These are phyloP conservation scores for Myotis planiceps DNA, from an alignment of 2,797 vertebrate species.

Conservation along the genomic window DNA sequence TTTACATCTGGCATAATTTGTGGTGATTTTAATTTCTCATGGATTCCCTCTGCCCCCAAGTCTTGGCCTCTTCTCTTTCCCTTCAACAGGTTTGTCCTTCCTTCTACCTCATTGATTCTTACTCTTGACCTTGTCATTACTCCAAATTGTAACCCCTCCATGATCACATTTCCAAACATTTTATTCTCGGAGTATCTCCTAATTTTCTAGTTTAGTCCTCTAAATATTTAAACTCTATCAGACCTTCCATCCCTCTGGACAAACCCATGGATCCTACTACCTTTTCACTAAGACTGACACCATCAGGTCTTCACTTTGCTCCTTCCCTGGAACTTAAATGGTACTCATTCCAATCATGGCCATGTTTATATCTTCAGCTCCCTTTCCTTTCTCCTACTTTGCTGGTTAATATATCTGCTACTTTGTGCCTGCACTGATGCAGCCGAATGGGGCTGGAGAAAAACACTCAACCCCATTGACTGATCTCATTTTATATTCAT, in stretches of 20 bases:
- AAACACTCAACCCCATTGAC: neutral
- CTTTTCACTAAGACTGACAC: neutral
- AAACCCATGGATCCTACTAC: neutral
- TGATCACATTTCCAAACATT: neutral
- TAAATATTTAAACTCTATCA: neutral
- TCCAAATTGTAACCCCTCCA: neutral
- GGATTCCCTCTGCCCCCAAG: neutral
- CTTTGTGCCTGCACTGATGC: neutral
- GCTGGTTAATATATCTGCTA: slow-evolving; percentile 5
- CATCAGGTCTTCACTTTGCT: neutral
- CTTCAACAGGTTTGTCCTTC: neutral
- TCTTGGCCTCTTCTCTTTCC: neutral
- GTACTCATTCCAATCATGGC: neutral
- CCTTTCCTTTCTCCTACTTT: neutral
- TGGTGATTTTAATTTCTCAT: neutral
- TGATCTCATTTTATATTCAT: neutral
- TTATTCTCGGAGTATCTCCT: neutral
- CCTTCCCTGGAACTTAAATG: neutral
- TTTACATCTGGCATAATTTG: neutral
- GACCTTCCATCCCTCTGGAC: neutral
- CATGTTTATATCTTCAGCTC: neutral
- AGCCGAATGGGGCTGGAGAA: neutral
- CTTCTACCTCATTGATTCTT: neutral
- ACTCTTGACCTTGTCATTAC: neutral
- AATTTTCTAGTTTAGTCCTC: neutral